Conservation (phyloP, 1,140 invertebrate genomes). For the Cydia fagiglandana region DNA sequence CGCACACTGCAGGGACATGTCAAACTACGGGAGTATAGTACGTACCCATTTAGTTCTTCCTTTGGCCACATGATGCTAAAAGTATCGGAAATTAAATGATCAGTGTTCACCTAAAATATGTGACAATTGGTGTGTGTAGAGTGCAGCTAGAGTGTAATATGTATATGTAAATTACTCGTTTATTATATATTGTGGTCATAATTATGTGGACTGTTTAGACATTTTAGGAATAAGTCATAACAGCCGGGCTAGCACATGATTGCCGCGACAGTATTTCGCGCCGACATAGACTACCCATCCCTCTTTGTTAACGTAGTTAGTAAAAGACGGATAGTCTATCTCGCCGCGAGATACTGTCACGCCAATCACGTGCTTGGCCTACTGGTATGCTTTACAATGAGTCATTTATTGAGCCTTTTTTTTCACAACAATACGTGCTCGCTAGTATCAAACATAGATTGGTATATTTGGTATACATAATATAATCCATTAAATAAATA, state of each 20-base stretch:
- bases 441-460: too few species aligned
- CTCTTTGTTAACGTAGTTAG: too few species aligned
- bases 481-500: neutral
- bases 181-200: neutral
- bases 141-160: too few species aligned
- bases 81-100: conserved; percentile 19
- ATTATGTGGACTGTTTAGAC: neutral
- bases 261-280: too few species aligned
- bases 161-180: neutral
- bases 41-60: conserved; percentile 22
- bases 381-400: neutral
- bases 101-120: conserved; percentile 24
- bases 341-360: too few species aligned
- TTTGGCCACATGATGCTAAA: conserved; percentile 30
- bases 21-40: conserved; percentile 15
- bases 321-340: too few species aligned
- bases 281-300: too few species aligned
- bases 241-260: too few species aligned
- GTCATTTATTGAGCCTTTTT: too few species aligned
- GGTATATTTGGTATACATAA: too few species aligned
- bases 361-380: too few species aligned
- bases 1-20: conserved; percentile 20
- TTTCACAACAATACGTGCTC: too few species aligned
- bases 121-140: neutral
- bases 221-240: neutral